Evolutionary conservation across 2,113 vertebrate species (phyloP).

Genomic region (Ciconia boyciana): DNA sequence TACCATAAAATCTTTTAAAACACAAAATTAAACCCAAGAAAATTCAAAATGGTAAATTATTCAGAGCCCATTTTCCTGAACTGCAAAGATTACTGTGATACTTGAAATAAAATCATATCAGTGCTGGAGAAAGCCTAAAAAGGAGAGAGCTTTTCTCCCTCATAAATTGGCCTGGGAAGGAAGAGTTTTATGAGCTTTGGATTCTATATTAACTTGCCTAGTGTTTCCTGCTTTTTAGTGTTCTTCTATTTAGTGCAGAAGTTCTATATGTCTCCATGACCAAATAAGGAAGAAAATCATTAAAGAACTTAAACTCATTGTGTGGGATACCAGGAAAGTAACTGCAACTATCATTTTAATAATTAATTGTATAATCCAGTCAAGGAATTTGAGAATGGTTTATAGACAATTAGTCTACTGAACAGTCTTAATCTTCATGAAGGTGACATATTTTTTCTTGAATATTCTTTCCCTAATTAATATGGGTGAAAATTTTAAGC

Average conservation of each 20-base stretch:
- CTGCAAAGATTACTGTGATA: background rate
- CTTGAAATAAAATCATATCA: background rate
- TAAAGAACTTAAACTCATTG: background rate
- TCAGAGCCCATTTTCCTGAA: background rate
- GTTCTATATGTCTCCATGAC: background rate
- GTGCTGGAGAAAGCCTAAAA: background rate
- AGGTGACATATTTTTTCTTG: background rate
- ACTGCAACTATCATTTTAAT: background rate
- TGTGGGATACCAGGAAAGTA: background rate
- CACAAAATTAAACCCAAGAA: background rate
- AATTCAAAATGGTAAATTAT: background rate
- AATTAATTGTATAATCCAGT: background rate
- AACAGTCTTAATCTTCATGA: background rate
- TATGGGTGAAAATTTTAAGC: background rate
- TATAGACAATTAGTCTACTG: background rate
- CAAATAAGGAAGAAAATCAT: background rate
- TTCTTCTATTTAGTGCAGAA: background rate
- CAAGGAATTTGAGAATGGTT: background rate
- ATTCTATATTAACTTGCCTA: background rate
- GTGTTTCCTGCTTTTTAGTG: background rate
- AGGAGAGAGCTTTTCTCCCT: background rate
- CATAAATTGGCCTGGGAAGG: background rate
- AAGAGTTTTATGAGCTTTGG: background rate
- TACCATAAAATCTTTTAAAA: background rate
- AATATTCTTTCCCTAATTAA: background rate